phyloP scores from a whole-genome alignment of 2,888 invertebrate species.

The Athripsodes cinereus region DNA sequence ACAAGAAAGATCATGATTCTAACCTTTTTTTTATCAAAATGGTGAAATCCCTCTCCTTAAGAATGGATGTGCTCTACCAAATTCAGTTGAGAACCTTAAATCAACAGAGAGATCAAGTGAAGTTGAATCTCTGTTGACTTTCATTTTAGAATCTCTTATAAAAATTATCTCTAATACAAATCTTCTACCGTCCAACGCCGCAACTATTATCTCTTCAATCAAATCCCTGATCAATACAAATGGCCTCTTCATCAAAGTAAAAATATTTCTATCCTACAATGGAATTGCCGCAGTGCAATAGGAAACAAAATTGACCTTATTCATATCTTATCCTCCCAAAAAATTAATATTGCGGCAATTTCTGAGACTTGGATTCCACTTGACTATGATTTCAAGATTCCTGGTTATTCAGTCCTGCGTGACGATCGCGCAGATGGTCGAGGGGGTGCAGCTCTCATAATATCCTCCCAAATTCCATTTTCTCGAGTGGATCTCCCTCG shows the following conservation, averaged over 20 bases:
- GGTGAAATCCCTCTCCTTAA: neutral
- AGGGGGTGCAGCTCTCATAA: neutral
- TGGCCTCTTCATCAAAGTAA: neutral
- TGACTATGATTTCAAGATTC: neutral
- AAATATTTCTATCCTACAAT: neutral
- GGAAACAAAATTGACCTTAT: neutral
- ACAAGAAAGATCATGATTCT: neutral
- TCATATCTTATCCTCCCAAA: neutral
- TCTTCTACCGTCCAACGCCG: too few relatives aligned
- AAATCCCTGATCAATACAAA: too few relatives aligned
- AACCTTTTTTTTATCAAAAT: neutral
- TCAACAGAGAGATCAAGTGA: neutral
- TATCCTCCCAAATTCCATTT: neutral
- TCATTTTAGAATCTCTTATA: too few relatives aligned
- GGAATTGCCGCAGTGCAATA: neutral
- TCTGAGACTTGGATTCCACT: neutral
- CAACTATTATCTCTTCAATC: too few relatives aligned
- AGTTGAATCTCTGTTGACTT: neutral
- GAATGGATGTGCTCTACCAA: neutral
- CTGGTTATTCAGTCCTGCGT: neutral
- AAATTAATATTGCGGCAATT: neutral
- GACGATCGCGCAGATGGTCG: neutral
- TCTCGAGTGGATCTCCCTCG: neutral
- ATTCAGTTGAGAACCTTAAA: neutral
- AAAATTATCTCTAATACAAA: too few relatives aligned